Conservation (phyloP, 1,140 invertebrate genomes). For the Drosophila punjabiensis region DNA sequence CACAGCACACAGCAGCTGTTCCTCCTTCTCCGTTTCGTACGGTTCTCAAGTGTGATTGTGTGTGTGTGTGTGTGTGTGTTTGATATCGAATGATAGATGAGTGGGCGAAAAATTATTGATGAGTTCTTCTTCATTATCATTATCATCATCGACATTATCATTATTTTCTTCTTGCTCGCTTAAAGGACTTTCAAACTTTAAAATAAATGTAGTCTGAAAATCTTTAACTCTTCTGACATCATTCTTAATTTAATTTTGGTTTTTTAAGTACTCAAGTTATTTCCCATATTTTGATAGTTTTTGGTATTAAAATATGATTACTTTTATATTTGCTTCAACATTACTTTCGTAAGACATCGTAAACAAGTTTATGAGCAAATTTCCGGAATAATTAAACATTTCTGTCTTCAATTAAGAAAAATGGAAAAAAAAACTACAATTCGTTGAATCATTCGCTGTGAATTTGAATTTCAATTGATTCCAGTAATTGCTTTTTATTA, state of each 20-base stretch:
- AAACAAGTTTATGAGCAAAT: slow-evolving; percentile 10
- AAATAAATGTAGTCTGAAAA: slow-evolving; percentile 1
- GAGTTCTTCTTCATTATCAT: slow-evolving; percentile 20
- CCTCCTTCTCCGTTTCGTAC: slow-evolving; percentile 3
- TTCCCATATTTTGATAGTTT: background rate
- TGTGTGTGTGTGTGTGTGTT: slow-evolving; percentile 10
- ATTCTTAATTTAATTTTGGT: background rate
- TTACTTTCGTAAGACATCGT: background rate
- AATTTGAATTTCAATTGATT: slow-evolving; percentile 25
- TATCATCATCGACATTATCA: background rate
- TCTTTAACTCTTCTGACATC: background rate
- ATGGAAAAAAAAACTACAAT: background rate
- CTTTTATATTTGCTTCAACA: background rate
- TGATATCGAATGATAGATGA: slow-evolving; percentile 46
- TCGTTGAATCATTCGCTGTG: slow-evolving; percentile 11
- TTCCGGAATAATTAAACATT: slow-evolving; percentile 20
- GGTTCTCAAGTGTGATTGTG: slow-evolving; percentile 9
- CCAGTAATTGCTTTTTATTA: slow-evolving; percentile 15
- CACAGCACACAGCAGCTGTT: slow-evolving; percentile 23
- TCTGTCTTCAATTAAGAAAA: background rate
- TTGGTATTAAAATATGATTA: background rate
- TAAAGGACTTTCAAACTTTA: slow-evolving; percentile 16
- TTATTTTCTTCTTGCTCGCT: slow-evolving; percentile 8
- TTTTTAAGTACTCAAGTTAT: background rate
- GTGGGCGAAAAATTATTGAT: slow-evolving; percentile 52